Evolutionary conservation across 2,888 invertebrate genomes (phyloP).

Genomic region (Drosophila pseudotalamancana): DNA sequence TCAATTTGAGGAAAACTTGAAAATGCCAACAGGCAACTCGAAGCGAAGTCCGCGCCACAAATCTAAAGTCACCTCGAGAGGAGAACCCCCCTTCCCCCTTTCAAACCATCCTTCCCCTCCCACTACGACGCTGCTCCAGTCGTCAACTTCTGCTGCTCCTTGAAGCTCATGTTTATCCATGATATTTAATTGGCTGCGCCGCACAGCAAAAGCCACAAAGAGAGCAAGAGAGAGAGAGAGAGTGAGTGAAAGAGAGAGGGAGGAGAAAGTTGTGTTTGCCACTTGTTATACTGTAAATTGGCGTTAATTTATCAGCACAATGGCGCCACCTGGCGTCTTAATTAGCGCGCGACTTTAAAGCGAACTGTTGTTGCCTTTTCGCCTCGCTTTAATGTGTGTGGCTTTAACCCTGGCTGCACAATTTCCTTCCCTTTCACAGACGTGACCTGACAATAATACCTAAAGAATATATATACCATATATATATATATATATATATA

Average conservation of each 20-base stretch:
- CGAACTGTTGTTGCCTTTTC: conserved; percentile 11
- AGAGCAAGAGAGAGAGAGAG: not conserved
- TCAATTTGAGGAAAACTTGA: conserved; percentile 69
- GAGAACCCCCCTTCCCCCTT: not conserved
- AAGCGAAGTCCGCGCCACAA: conserved; percentile 43
- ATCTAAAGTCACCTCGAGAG: conserved; percentile 56
- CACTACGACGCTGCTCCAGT: not conserved
- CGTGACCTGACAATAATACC: conserved; percentile 78
- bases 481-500: not conserved
- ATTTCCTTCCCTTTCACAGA: conserved; percentile 52
- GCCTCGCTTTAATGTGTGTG: conserved; percentile 50
- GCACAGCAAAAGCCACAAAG: conserved; percentile 40
- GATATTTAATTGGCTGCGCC: conserved; percentile 74
- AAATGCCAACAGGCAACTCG: conserved; percentile 48
- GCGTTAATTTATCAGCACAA: conserved; percentile 63
- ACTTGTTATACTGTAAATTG: conserved; percentile 59
- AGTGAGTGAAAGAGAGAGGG: not conserved
- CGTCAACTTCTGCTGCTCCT: conserved; percentile 19
- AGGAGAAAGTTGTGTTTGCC: conserved; percentile 35
- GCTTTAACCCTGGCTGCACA: conserved; percentile 14
- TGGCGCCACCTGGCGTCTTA: conserved; percentile 62
- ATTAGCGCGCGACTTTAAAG: conserved; percentile 54
- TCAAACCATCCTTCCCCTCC: no score
- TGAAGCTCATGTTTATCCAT: conserved; percentile 71
- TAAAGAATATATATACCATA: not conserved